These are phyloP conservation scores for Trachemys scripta DNA, from an alignment of 2,113 vertebrate genomes.

Conservation along the genomic window DNA sequence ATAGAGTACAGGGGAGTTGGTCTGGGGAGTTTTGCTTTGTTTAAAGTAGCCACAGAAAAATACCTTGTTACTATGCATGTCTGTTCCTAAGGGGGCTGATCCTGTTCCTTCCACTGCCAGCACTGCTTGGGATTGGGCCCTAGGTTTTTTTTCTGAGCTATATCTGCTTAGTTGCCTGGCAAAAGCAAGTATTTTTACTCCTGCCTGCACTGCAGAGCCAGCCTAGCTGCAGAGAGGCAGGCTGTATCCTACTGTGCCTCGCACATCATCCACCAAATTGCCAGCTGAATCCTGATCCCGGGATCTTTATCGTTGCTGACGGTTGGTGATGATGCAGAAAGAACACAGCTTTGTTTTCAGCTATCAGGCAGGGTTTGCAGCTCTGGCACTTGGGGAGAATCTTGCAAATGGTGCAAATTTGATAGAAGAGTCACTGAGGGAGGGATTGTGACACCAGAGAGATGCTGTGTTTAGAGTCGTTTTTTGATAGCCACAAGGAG, in stretches of 20 bases:
- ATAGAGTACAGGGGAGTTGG: not conserved
- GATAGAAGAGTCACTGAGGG: not conserved
- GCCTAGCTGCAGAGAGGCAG: not conserved
- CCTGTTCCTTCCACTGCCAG: not conserved
- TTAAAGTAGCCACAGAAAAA: not conserved
- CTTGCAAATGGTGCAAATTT: not conserved
- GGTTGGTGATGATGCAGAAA: not conserved
- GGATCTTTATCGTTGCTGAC: not conserved
- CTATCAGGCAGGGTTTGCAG: too few species aligned
- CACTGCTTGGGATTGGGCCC: not conserved
- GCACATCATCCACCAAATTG: accelerated
- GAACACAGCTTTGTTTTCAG: not conserved
- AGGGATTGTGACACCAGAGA: not conserved
- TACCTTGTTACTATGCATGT: not conserved
- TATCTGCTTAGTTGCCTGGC: not conserved
- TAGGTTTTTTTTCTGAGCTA: not conserved
- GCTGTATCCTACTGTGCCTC: not conserved
- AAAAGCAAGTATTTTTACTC: not conserved
- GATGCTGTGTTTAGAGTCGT: not conserved
- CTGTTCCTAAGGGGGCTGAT: not conserved
- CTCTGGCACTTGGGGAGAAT: not conserved
- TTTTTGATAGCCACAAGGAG: accelerated
- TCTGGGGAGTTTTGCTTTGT: not conserved
- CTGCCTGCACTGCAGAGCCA: not conserved
- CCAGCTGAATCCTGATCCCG: accelerated